Evolutionary conservation across 2,797 vertebrate genomes (phyloP).

Genomic region (Allobates femoralis): DNA sequence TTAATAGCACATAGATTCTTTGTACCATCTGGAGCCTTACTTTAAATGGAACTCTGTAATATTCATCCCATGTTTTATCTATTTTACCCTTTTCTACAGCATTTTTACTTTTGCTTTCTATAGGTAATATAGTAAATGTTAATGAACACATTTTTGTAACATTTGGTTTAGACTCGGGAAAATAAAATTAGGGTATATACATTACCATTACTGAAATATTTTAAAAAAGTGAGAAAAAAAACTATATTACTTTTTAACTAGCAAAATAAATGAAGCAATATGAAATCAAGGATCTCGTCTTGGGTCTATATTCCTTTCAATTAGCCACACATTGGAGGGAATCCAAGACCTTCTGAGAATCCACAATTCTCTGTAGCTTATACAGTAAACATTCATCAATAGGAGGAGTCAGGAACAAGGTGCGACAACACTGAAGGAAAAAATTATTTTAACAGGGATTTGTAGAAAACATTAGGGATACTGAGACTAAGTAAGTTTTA

Average conservation of each 20-base stretch:
- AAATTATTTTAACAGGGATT: too few species aligned
- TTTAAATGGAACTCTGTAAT: slow-evolving; percentile 7
- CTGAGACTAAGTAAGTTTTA: too few species aligned
- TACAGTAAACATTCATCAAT: too few species aligned
- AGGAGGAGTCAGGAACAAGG: too few species aligned
- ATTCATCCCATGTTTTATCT: slow-evolving; percentile 1
- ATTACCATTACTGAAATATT: neutral
- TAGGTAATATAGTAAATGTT: slow-evolving; percentile 4
- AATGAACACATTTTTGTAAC: neutral
- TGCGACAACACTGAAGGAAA: too few species aligned
- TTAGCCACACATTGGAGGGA: too few species aligned
- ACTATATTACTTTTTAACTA: neutral
- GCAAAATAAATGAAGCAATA: neutral
- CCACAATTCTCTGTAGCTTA: too few species aligned
- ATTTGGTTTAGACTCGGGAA: neutral
- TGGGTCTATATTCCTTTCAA: too few species aligned
- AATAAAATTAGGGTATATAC: neutral
- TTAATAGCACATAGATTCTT: slow-evolving; percentile 32
- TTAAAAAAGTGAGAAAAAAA: neutral
- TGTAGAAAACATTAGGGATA: too few species aligned
- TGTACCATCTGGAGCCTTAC: slow-evolving; percentile 1
- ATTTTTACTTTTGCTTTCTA: neutral
- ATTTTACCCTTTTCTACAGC: neutral
- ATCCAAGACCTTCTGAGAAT: too few species aligned
- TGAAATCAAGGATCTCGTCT: too few species aligned